These are phyloP conservation scores for Illadopsis cleaveri DNA, from an alignment of 2,113 vertebrate species.

Conservation along the genomic window DNA sequence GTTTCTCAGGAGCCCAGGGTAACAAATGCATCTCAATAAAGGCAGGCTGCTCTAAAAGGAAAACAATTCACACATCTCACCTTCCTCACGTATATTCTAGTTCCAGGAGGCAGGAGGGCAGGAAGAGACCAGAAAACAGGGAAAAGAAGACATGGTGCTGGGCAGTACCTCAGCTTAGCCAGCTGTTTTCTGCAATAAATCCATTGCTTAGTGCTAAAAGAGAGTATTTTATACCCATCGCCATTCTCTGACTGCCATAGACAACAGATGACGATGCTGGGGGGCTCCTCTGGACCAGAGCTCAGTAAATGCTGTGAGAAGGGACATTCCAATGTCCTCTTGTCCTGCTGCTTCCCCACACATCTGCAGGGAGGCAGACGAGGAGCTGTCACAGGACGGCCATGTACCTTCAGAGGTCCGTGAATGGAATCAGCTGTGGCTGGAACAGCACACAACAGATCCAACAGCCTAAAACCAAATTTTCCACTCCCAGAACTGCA, in stretches of 20 bases:
- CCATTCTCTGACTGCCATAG: not conserved
- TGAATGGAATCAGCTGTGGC: accelerated
- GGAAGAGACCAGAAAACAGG: not conserved
- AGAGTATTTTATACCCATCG: not conserved
- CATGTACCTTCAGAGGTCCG: accelerated
- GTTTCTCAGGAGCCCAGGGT: conserved; percentile 26
- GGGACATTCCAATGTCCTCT: not conserved
- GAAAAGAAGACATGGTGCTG: not conserved
- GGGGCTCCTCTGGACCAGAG: not conserved
- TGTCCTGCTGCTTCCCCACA: not conserved
- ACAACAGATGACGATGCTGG: accelerated
- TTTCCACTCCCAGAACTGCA: not conserved
- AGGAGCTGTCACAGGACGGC: accelerated
- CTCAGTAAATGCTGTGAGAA: accelerated
- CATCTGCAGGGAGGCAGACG: accelerated
- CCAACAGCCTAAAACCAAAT: accelerated
- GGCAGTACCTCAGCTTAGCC: not conserved
- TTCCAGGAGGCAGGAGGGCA: conserved; percentile 7
- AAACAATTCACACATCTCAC: conserved; percentile 39
- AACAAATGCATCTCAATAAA: conserved; percentile 69
- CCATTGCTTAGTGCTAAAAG: not conserved
- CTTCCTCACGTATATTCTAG: conserved; percentile 23
- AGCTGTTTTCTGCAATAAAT: not conserved
- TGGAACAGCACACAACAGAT: accelerated
- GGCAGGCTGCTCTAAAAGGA: conserved; percentile 54